Conservation (phyloP, 2,113 vertebrate genomes). For the Thalassoma bifasciatum region DNA sequence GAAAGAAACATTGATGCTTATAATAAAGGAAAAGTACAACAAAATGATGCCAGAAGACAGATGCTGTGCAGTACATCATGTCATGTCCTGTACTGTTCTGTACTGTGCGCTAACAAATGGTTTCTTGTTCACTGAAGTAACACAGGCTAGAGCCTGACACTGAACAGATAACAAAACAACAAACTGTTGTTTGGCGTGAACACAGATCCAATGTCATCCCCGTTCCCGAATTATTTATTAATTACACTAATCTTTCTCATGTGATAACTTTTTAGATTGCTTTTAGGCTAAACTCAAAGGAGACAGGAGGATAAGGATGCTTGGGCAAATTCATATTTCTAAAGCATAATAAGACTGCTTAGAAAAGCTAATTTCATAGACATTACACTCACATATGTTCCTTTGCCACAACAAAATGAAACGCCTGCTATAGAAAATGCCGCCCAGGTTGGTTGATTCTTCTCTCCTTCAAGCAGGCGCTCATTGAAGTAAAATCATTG, state of each 20-base stretch:
- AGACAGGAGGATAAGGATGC: too few relatives aligned
- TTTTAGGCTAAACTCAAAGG: not conserved
- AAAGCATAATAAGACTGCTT: too few relatives aligned
- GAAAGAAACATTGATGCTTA: not conserved
- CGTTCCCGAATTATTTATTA: not conserved
- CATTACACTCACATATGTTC: not conserved
- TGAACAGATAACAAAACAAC: not conserved
- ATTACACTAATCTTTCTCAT: not conserved
- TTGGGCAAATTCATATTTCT: too few relatives aligned
- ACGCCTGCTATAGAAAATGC: not conserved
- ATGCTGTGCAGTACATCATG: not conserved
- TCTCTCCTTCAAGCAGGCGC: not conserved
- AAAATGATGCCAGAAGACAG: not conserved
- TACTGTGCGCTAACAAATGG: not conserved
- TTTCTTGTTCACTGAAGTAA: not conserved
- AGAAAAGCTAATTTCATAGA: too few relatives aligned
- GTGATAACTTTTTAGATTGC: not conserved
- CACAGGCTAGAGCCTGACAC: not conserved
- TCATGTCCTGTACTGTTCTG: not conserved
- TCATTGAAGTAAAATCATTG: not conserved
- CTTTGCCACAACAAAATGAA: not conserved
- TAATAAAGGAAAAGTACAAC: not conserved
- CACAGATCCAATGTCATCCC: not conserved
- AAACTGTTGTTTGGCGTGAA: not conserved
- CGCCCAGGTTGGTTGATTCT: too few relatives aligned